Conservation (phyloP, 2,797 vertebrate genomes). For the Thunnus albacares region DNA sequence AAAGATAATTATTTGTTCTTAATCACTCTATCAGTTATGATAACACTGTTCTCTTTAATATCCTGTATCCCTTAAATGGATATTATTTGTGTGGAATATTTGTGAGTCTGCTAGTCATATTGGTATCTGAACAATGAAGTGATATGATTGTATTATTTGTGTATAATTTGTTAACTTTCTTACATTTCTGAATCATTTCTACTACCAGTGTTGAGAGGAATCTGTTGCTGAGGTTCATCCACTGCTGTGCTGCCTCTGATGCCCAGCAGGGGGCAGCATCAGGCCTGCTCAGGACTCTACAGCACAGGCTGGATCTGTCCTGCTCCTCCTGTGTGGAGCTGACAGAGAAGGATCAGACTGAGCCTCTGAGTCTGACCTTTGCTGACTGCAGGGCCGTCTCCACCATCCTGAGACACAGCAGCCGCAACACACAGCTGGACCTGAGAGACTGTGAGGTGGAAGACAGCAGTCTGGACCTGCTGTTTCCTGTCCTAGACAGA, state of each 20-base stretch:
- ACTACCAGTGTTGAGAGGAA: slow-evolving; percentile 61
- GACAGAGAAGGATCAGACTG: slow-evolving; percentile 20
- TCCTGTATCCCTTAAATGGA: not conserved
- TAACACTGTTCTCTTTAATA: no score
- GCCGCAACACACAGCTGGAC: slow-evolving; percentile 37
- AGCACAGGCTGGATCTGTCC: slow-evolving; percentile 55
- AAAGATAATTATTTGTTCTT: no score
- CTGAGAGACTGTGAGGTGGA: slow-evolving; percentile 69
- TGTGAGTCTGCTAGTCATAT: not conserved
- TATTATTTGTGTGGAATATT: not conserved
- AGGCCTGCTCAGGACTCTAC: slow-evolving; percentile 57
- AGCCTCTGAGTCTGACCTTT: slow-evolving; percentile 46
- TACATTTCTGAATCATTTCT: not conserved
- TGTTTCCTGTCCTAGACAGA: slow-evolving; percentile 55
- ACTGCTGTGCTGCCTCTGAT: slow-evolving; percentile 54
- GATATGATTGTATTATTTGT: no score
- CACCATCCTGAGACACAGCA: slow-evolving; percentile 45
- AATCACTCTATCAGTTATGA: no score
- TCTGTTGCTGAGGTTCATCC: slow-evolving; percentile 65
- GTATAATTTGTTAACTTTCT: not conserved
- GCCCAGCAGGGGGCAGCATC: slow-evolving; percentile 55
- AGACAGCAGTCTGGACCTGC: slow-evolving; percentile 56
- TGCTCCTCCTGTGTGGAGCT: slow-evolving; percentile 49
- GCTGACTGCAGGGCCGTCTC: slow-evolving; percentile 44
- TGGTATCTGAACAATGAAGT: not conserved